phyloP scores from a whole-genome alignment of 2,113 vertebrate genomes.

The Mus musculus region GRCm39 chrX:163088001-163088500 shows the following conservation, averaged over 20 bases:
- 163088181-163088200: neutral
- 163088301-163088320: neutral
- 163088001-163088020: neutral
- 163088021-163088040: slow-evolving; percentile 18
- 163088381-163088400: neutral
- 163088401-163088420: neutral
- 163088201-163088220: slow-evolving; percentile 26
- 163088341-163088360: neutral
- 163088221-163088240: slow-evolving; percentile 20
- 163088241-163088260: neutral
- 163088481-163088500: neutral
- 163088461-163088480: neutral
- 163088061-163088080: neutral
- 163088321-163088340: neutral
- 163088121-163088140: neutral
- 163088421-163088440: neutral
- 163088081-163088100: neutral
- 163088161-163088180: neutral
- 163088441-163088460: neutral
- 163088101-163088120: neutral
- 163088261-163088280: neutral
- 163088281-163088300: neutral
- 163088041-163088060: neutral
- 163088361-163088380: neutral
- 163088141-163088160: neutral